Percentiles rank a stretch among this genome's conserved stretches.
phyloP scores from a whole-genome alignment of 2,888 invertebrate genomes.

The Cerastoderma edule region DNA sequence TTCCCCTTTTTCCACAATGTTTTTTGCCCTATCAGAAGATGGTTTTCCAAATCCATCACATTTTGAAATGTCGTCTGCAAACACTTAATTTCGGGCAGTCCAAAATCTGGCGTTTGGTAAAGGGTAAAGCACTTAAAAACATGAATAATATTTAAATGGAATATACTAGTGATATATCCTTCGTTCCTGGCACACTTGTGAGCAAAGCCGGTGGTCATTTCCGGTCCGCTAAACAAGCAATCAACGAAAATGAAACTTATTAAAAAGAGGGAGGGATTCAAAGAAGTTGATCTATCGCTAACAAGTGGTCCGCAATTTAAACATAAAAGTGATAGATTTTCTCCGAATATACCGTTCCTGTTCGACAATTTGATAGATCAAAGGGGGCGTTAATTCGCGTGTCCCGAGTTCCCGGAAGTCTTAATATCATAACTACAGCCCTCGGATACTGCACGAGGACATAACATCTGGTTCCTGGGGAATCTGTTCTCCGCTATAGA shows the following conservation, averaged over 20 bases:
- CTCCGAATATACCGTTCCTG: constrained; percentile 45
- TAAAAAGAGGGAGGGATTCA: not conserved
- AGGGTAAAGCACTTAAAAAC: no score
- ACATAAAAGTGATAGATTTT: constrained; percentile 48
- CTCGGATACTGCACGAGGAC: not conserved
- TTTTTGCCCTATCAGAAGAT: no score
- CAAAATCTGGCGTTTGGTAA: no score
- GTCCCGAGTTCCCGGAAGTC: constrained; percentile 46
- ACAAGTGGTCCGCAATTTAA: constrained; percentile 41
- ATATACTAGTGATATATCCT: no score
- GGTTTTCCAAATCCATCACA: no score
- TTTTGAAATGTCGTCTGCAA: no score
- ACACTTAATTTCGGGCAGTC: no score
- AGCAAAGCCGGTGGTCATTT: constrained; percentile 28
- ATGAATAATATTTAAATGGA: no score
- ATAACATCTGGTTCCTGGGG: no score
- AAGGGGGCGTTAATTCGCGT: constrained; percentile 43
- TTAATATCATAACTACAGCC: constrained; percentile 36
- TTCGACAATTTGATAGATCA: constrained; percentile 50
- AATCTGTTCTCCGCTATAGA: no score
- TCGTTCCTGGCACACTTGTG: no score
- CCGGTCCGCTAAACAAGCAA: constrained; percentile 10
- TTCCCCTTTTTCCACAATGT: no score
- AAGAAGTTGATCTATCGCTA: constrained; percentile 32
- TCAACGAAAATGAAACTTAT: not conserved